These are phyloP conservation scores for Neria commutata DNA, from an alignment of 2,888 invertebrate species.

Conservation along the genomic window DNA sequence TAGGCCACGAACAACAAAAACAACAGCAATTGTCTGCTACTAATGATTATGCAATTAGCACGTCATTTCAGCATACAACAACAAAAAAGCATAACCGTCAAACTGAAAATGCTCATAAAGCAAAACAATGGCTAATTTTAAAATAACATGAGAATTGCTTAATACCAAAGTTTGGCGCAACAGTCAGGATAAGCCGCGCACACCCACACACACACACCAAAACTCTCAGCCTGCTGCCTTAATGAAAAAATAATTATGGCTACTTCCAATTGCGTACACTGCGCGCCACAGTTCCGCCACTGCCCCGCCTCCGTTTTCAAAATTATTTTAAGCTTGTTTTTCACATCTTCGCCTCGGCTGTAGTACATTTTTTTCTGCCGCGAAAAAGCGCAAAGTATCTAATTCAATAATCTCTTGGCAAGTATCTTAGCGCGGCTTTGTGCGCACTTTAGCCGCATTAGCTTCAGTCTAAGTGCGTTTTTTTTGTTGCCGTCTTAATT, in stretches of 20 bases:
- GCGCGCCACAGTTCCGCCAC: too few relatives aligned
- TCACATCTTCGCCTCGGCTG: too few relatives aligned
- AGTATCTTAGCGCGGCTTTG: conserved; percentile 8
- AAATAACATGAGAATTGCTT: conserved; percentile 54
- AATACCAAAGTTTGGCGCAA: conserved; percentile 32
- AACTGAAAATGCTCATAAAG: conserved; percentile 31
- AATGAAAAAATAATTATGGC: conserved; percentile 8
- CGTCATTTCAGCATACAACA: too few relatives aligned
- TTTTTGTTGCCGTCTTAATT: conserved; percentile 41
- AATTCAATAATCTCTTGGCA: conserved; percentile 11
- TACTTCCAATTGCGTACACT: background rate
- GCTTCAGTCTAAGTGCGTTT: too few relatives aligned
- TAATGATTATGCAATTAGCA: too few relatives aligned
- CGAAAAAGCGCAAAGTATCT: background rate
- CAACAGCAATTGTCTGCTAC: too few relatives aligned
- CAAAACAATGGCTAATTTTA: conserved; percentile 49
- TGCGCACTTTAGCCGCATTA: background rate
- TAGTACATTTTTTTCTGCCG: background rate
- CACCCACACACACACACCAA: background rate
- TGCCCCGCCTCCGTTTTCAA: too few relatives aligned
- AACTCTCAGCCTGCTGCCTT: conserved; percentile 1
- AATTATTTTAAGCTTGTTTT: too few relatives aligned
- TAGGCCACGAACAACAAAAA: too few relatives aligned
- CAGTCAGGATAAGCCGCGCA: conserved; percentile 11
- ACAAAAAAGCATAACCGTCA: background rate